phyloP scores from a whole-genome alignment of 2,113 vertebrate genomes.

The Nothocercus julius region DNA sequence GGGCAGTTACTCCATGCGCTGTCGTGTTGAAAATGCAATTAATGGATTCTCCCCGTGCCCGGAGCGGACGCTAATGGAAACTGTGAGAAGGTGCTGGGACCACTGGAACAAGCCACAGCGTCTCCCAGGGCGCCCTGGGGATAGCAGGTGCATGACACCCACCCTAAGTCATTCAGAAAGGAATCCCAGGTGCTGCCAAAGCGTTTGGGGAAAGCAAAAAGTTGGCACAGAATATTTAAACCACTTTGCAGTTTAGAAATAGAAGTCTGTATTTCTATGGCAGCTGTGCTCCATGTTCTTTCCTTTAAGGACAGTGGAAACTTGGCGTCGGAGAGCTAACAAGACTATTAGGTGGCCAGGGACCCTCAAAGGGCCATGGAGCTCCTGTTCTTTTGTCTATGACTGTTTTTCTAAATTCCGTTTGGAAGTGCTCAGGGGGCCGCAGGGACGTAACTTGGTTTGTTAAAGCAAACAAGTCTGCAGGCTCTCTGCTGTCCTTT shows the following conservation, averaged over 20 bases:
- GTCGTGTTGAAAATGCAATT: conserved; percentile 45
- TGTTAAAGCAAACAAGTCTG: not conserved
- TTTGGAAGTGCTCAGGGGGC: not conserved
- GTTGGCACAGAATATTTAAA: not conserved
- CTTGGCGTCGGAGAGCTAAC: not conserved
- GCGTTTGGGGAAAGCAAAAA: not conserved
- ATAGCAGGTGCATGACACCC: not conserved
- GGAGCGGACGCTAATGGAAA: conserved; percentile 36
- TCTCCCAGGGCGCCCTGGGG: not conserved
- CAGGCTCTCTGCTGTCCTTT: not conserved
- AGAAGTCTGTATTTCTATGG: not conserved
- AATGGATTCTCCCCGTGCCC: not conserved
- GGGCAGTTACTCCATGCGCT: not conserved
- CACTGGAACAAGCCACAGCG: not conserved
- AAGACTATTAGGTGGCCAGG: not conserved
- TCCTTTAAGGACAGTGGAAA: not conserved
- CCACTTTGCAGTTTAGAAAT: not conserved
- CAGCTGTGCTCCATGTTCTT: not conserved
- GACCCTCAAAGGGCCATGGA: not conserved
- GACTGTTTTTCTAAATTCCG: not conserved
- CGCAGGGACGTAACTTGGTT: not conserved
- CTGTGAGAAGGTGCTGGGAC: not conserved
- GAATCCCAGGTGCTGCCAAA: conserved; percentile 6
- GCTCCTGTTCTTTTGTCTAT: not conserved
- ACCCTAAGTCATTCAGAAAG: not conserved